phyloP scores from a whole-genome alignment of 2,113 vertebrate genomes.

The Rhinoptilus africanus region DNA sequence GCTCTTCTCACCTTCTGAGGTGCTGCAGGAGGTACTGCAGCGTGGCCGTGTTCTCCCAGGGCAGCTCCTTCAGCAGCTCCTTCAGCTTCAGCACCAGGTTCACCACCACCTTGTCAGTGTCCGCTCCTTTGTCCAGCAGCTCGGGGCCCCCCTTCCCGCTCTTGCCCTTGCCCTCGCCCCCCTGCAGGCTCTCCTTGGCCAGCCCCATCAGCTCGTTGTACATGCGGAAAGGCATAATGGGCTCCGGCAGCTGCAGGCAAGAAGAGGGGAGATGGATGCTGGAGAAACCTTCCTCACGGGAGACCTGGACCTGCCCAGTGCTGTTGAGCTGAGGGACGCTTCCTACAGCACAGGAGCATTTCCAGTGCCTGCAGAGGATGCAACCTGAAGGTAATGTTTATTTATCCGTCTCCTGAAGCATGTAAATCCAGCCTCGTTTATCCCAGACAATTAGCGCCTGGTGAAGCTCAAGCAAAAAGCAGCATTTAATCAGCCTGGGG shows the following conservation, averaged over 20 bases:
- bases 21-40: slow-evolving; percentile 87
- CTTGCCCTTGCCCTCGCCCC: slow-evolving; percentile 62
- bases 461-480: neutral
- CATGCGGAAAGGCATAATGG: slow-evolving; percentile 87
- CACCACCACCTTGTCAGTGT: slow-evolving; percentile 73
- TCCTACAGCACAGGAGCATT: neutral
- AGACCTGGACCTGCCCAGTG: accelerated
- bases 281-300: accelerated
- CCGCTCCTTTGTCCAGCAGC: slow-evolving; percentile 72
- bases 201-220: slow-evolving; percentile 93
- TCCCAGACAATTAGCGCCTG: neutral
- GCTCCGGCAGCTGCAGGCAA: slow-evolving; percentile 86
- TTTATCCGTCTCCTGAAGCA: neutral
- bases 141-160: slow-evolving; percentile 63
- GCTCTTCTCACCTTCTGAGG: slow-evolving; percentile 80
- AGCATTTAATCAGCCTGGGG: accelerated
- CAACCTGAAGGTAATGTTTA: neutral
- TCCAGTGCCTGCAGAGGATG: accelerated
- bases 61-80: slow-evolving; percentile 83
- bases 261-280: neutral
- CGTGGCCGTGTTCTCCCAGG: slow-evolving; percentile 79
- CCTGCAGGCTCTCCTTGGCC: slow-evolving; percentile 91
- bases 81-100: slow-evolving; percentile 80
- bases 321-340: neutral
- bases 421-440: accelerated